Percentiles rank a stretch among this genome's conserved stretches.
Conservation (phyloP, 2,888 invertebrate genomes). For the Tortrix viridana region DNA sequence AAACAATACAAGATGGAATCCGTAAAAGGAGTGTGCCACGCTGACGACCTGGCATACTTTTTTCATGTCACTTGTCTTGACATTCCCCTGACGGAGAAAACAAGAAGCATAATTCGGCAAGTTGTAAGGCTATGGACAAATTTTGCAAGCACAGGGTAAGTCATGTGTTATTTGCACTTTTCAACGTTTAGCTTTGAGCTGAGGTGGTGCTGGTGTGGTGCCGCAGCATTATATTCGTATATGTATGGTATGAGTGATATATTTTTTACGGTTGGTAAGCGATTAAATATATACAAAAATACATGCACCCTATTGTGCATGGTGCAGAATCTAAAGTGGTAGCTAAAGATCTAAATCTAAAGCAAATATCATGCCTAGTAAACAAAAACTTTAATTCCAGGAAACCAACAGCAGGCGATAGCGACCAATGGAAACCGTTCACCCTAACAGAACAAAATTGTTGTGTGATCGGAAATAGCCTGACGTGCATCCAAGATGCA, state of each 20-base stretch:
- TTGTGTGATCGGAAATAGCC: conserved; percentile 61
- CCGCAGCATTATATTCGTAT: too few species aligned
- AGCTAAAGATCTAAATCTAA: too few species aligned
- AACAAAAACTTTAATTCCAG: conserved; percentile 54
- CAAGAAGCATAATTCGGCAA: conserved; percentile 56
- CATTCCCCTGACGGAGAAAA: conserved; percentile 65
- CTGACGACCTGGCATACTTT: conserved; percentile 70
- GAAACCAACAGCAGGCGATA: conserved; percentile 58
- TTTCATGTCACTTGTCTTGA: conserved; percentile 68
- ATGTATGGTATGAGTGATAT: too few species aligned
- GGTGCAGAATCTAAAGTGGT: too few species aligned
- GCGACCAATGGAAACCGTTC: conserved; percentile 65
- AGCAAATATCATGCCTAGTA: too few species aligned
- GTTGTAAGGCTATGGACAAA: conserved; percentile 68
- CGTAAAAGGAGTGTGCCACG: conserved; percentile 70
- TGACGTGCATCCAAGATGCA: conserved; percentile 55
- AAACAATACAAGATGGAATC: conserved; percentile 65
- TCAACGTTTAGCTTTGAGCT: too few species aligned
- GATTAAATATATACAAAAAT: too few species aligned
- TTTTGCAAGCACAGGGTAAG: conserved; percentile 71
- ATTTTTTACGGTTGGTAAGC: too few species aligned
- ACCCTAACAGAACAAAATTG: conserved; percentile 59
- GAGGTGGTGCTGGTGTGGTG: too few species aligned
- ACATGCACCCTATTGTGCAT: too few species aligned
- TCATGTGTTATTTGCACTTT: too few species aligned